Evolutionary conservation across 2,113 vertebrate species (phyloP).

Genomic region (Myocastor coypus): DNA sequence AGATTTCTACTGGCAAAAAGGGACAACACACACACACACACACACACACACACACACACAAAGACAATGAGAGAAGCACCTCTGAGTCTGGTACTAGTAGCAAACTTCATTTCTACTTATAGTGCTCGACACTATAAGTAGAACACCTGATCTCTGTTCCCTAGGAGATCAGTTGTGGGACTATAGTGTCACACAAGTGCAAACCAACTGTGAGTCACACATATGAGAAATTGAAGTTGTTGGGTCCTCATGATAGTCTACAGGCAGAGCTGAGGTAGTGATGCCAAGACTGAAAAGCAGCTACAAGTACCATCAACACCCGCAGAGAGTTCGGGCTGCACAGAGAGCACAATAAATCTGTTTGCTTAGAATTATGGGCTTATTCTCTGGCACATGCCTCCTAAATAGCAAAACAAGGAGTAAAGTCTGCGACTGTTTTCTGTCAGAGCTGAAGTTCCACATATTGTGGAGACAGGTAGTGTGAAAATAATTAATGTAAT

Average conservation of each 20-base stretch:
- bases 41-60: background rate
- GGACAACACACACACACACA: background rate
- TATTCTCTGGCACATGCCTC: background rate
- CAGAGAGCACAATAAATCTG: background rate
- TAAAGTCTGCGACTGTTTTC: background rate
- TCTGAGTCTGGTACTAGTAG: background rate
- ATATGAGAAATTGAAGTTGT: background rate
- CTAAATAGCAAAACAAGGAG: background rate
- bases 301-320: background rate
- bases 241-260: background rate
- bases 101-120: background rate
- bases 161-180: background rate
- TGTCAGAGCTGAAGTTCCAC: background rate
- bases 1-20: background rate
- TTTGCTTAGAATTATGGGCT: background rate
- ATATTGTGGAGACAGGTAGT: background rate
- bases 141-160: background rate
- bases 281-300: background rate
- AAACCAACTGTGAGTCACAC: background rate
- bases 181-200: background rate
- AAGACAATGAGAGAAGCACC: background rate
- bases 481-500: background rate
- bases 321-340: background rate
- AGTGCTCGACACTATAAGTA: too few species aligned
- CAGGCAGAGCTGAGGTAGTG: background rate